These are phyloP conservation scores for Pristionchus exspectatus DNA, from an alignment of 2,888 invertebrate genomes.

Conservation along the genomic window DNA sequence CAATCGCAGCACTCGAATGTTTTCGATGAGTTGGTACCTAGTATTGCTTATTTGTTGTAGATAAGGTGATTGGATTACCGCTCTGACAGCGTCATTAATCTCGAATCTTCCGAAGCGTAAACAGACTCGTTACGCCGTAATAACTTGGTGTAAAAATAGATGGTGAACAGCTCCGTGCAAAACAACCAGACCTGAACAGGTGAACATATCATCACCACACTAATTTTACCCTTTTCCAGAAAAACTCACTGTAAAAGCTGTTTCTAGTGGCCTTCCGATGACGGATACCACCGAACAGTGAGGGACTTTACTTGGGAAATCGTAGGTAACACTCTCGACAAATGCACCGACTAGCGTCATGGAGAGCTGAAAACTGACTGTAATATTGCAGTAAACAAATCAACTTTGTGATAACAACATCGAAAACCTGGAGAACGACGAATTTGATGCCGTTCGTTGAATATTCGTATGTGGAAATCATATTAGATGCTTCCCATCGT, in stretches of 20 bases:
- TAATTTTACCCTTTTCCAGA: not conserved
- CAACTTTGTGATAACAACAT: too few species aligned
- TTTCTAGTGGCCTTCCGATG: not conserved
- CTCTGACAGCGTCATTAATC: not conserved
- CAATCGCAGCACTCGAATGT: slow-evolving; percentile 5
- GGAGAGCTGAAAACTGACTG: not conserved
- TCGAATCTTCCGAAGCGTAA: not conserved
- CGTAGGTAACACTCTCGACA: not conserved
- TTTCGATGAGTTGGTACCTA: not conserved
- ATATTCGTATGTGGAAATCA: not conserved
- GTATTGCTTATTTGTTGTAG: not conserved
- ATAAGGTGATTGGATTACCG: not conserved
- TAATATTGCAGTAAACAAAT: not conserved
- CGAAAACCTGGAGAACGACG: not conserved
- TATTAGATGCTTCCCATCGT: not conserved
- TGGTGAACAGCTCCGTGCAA: not conserved
- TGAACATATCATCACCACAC: not conserved
- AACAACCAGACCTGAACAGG: not conserved
- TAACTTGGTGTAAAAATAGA: not conserved
- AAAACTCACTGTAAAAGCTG: not conserved
- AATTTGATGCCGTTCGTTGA: not conserved
- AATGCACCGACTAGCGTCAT: not conserved
- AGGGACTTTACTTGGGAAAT: not conserved
- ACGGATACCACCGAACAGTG: not conserved
- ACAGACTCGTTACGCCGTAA: not conserved